Conservation (phyloP, 2,888 invertebrate species). For the Nasonovia ribisnigri region DNA sequence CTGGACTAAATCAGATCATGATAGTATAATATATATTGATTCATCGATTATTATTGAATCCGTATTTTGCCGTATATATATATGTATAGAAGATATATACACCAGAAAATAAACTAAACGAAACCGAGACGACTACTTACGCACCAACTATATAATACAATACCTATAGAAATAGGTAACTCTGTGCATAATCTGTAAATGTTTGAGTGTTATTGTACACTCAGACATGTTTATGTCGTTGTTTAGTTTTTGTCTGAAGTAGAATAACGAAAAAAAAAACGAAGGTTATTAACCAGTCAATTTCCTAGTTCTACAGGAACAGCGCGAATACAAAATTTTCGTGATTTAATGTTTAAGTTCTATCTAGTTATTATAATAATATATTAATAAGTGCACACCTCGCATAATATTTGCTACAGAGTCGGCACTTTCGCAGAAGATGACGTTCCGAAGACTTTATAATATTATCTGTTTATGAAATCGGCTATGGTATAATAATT, state of each 20-base stretch:
- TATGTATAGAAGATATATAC: background rate
- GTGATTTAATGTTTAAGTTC: background rate
- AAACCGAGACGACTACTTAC: background rate
- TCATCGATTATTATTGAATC: background rate
- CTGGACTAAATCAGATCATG: constrained; percentile 14
- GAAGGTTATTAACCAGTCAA: background rate
- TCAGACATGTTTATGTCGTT: background rate
- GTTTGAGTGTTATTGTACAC: background rate
- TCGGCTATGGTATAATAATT: background rate
- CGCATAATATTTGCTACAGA: background rate
- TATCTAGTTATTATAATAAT: background rate
- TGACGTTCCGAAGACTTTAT: background rate
- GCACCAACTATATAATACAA: background rate
- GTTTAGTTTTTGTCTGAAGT: background rate
- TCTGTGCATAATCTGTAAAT: constrained; percentile 19
- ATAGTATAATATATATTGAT: background rate
- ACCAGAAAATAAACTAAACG: background rate
- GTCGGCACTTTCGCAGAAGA: background rate
- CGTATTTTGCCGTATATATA: background rate
- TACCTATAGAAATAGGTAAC: background rate
- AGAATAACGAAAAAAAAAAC: background rate
- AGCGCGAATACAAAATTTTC: background rate
- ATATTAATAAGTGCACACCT: background rate
- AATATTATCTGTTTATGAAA: background rate
- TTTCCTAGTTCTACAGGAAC: background rate